phyloP scores from a whole-genome alignment of 2,113 vertebrate genomes.

The Antechinus flavipes region DNA sequence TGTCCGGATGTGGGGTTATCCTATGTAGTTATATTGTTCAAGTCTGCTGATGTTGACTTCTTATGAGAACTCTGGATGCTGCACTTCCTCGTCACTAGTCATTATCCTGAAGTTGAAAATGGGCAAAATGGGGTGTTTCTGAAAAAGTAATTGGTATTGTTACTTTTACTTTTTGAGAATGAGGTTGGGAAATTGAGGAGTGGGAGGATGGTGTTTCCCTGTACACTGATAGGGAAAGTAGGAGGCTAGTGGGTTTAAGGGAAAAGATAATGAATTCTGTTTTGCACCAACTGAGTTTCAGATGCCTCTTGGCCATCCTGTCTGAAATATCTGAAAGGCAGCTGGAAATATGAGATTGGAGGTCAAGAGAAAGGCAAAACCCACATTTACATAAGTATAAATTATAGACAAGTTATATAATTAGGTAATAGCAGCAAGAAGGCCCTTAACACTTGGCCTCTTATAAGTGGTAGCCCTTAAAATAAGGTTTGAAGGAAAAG shows the following conservation, averaged over 20 bases:
- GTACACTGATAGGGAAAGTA: neutral
- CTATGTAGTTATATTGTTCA: conserved; percentile 36
- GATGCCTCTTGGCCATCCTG: neutral
- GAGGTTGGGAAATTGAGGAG: neutral
- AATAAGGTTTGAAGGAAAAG: neutral
- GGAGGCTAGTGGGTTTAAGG: neutral
- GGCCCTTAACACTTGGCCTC: neutral
- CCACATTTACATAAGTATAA: neutral
- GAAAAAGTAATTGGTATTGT: neutral
- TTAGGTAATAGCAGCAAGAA: neutral
- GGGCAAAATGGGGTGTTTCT: conserved; percentile 28
- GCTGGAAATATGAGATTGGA: neutral
- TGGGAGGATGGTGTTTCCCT: neutral
- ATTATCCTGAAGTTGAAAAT: neutral
- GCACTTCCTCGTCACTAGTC: conserved; percentile 21
- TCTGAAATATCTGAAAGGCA: neutral
- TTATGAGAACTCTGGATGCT: conserved; percentile 36
- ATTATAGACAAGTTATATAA: neutral
- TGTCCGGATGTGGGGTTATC: conserved; percentile 39
- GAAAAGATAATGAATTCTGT: neutral
- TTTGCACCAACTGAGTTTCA: neutral
- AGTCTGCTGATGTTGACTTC: conserved; percentile 41
- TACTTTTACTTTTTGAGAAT: conserved; percentile 18
- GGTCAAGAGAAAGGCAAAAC: neutral
- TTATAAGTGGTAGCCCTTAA: neutral